Base-by-base conservation (phyloP, 1,140 invertebrate genomes). In the Conus betulinus region DNA sequence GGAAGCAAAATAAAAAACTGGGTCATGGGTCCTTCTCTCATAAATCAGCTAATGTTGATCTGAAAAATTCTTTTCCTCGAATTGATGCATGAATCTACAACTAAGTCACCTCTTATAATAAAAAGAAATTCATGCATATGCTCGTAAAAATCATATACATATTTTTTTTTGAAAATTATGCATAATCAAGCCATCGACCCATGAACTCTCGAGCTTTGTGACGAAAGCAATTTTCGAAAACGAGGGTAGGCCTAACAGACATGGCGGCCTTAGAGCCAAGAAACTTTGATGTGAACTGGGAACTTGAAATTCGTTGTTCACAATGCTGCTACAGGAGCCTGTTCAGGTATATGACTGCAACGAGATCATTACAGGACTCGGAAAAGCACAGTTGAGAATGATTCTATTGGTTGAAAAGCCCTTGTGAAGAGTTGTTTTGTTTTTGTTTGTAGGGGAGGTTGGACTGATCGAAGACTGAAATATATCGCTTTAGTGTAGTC, bases 241-340 rank as follows among this genome's bases (percentile, higher is more conserved):
- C 85, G 85, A 87, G 85, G 85, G 71, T 78, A 63, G 60, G 60
- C 60, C 60, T 63, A 87, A 87, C 85, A 87, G 85, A 87, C 85
- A 87, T 87, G 85, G 85, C 85, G 74, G 85, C 85, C 85, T 67
- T 87, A 71, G 74, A 87, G 85, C 74, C 25, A 78, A 51, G 85
- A 78, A 87, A 78, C 53, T 25, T 52, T 79, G 60, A 67, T 87
- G 85, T 78, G 67, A 55, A 39, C n/a, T 87, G 39, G 25, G 11
- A 51, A 52, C 63, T 60, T 90, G 15, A 81, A 84, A 53, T 85
- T 82, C 55, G n/a, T 87, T 39, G 63, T 5, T 25, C 39, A 91
- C 55, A 78, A 92, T 92, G 91, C 84, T 92, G 52, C 88, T 92
- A 13, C 91, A 92, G 60, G 91, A 92, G 88, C 91, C 91, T 51